A percentile compares a stretch with the other conserved stretches of the same genome.
Evolutionary conservation across 1,140 invertebrate species (phyloP).

Genomic region (Gyrodactylus salaris): DNA sequence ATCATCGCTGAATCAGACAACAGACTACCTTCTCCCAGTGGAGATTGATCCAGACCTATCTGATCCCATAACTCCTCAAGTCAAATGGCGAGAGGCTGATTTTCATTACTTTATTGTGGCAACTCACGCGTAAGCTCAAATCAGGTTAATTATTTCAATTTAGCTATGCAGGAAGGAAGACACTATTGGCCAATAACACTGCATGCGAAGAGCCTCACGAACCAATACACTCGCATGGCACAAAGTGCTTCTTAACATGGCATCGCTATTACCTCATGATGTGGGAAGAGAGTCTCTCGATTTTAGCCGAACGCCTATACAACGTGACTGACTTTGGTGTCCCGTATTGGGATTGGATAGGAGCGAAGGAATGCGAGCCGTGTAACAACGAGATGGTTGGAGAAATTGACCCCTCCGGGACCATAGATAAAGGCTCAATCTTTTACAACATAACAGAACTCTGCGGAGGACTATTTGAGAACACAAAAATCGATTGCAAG

Average conservation of each 20-base stretch:
- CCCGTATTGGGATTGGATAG: constrained; percentile 7
- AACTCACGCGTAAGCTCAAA: not conserved
- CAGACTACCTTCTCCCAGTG: not conserved
- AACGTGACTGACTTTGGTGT: not conserved
- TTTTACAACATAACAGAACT: not conserved
- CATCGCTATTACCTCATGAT: not conserved
- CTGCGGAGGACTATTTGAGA: not conserved
- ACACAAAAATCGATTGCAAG: not conserved
- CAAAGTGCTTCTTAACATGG: not conserved
- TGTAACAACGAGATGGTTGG: constrained; percentile 1
- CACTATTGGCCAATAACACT: not conserved
- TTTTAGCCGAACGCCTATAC: not conserved
- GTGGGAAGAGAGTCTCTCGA: not conserved
- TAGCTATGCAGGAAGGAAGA: not conserved
- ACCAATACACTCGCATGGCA: not conserved
- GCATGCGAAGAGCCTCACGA: not conserved
- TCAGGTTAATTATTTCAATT: not conserved
- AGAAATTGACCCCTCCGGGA: not conserved
- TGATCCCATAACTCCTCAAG: not conserved
- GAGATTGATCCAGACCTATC: not conserved
- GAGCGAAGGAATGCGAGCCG: not conserved
- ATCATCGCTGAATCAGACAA: not conserved
- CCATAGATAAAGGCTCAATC: not conserved
- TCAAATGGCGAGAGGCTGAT: not conserved
- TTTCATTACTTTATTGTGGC: not conserved